phyloP scores from a whole-genome alignment of 30 jellyfish, hydroid and myxozoan species.

The Calvadosia cruxmelitensis region DNA sequence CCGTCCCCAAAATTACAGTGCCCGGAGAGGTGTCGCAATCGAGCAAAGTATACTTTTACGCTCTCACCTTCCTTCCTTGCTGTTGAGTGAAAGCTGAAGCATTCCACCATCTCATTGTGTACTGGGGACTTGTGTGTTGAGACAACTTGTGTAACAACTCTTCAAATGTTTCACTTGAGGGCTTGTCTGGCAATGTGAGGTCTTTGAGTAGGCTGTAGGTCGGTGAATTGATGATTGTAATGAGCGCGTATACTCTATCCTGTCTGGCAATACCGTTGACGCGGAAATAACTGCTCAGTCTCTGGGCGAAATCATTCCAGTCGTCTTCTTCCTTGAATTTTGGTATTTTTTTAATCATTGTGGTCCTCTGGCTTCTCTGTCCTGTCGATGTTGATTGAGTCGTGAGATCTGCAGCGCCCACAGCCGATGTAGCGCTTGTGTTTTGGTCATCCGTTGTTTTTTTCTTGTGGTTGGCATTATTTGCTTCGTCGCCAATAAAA shows the following conservation, averaged over 20 bases:
- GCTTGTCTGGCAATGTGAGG: not conserved
- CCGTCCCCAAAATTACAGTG: not conserved
- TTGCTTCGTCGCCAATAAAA: no score
- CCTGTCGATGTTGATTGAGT: no score
- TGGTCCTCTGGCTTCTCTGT: no score
- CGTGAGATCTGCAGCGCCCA: no score
- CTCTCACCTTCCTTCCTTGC: slow-evolving; percentile 2
- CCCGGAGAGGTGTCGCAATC: not conserved
- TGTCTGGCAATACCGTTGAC: not conserved
- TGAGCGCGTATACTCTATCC: not conserved
- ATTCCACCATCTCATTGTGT: not conserved
- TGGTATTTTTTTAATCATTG: not conserved
- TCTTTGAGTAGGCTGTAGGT: not conserved
- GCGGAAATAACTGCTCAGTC: not conserved
- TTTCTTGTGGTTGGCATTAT: no score
- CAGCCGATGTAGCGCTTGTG: no score
- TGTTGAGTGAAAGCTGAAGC: not conserved
- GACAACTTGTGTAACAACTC: not conserved
- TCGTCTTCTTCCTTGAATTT: not conserved
- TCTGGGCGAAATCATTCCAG: not conserved
- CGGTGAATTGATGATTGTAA: not conserved
- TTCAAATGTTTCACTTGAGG: not conserved
- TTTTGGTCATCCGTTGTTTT: no score
- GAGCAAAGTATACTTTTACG: not conserved
- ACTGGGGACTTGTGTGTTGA: not conserved